Percentiles rank a stretch among this genome's conserved stretches.
These are phyloP conservation scores for Pituophis catenifer DNA, from an alignment of 2,113 vertebrate species.

Conservation along the genomic window DNA sequence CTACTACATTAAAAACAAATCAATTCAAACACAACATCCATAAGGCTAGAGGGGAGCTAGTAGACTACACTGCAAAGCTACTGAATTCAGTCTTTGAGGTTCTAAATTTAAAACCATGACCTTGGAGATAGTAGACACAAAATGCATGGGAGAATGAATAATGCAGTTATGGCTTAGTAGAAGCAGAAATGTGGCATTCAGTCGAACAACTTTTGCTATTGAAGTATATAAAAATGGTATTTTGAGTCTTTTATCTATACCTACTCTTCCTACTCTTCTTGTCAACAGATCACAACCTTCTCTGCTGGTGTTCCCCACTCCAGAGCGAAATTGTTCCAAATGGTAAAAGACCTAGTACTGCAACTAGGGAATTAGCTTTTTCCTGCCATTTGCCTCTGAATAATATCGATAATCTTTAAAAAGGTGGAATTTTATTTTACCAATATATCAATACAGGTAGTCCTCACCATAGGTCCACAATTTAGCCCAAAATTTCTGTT, in stretches of 20 bases:
- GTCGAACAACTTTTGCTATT: background rate
- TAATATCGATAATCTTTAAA: background rate
- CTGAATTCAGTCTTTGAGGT: background rate
- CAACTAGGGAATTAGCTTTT: background rate
- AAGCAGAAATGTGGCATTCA: background rate
- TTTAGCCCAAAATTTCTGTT: background rate
- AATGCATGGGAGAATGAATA: background rate
- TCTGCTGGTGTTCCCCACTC: background rate
- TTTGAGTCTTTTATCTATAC: background rate
- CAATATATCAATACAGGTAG: background rate
- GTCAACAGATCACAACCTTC: background rate
- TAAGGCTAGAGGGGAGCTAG: background rate
- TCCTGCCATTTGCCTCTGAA: background rate
- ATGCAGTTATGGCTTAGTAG: background rate
- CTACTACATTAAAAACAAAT: background rate
- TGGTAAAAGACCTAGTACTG: background rate
- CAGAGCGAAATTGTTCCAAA: background rate
- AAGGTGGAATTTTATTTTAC: background rate
- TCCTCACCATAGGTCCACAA: background rate
- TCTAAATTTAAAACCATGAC: background rate
- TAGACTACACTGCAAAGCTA: background rate
- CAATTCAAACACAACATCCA: background rate
- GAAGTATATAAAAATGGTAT: background rate
- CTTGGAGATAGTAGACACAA: background rate
- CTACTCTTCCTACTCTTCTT: background rate